Conservation (phyloP, 1,140 invertebrate genomes). For the Pogonus chalceus region DNA sequence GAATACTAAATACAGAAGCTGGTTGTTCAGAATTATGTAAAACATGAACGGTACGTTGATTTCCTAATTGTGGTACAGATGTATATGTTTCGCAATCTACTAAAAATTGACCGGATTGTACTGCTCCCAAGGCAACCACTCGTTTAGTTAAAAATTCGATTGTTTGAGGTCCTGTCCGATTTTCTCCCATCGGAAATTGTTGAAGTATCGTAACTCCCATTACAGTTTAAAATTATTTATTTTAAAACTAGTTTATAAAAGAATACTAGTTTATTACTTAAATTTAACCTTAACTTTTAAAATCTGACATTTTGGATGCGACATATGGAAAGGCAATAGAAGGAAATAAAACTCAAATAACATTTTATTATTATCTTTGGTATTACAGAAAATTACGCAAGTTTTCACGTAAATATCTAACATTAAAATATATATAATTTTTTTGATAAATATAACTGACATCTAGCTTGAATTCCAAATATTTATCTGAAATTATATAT, state of each 20-base stretch:
- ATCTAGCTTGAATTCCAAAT: too few species aligned
- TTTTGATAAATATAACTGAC: too few species aligned
- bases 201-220: constrained; percentile 47
- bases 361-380: too few species aligned
- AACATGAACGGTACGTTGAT: constrained; percentile 75
- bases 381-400: too few species aligned
- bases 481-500: too few species aligned
- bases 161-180: constrained; percentile 72
- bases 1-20: constrained; percentile 82
- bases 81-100: constrained; percentile 93
- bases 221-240: constrained; percentile 4
- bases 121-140: constrained; percentile 72
- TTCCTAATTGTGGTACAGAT: constrained; percentile 60
- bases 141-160: constrained; percentile 80
- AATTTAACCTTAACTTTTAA: too few species aligned
- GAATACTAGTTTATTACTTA: too few species aligned
- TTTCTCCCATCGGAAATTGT: constrained; percentile 77
- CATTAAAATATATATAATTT: too few species aligned
- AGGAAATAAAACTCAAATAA: too few species aligned
- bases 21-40: constrained; percentile 93
- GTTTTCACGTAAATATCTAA: too few species aligned
- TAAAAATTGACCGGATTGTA: constrained; percentile 77
- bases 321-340: too few species aligned
- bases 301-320: too few species aligned
- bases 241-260: not conserved